Conservation (phyloP, 2,113 vertebrate genomes). For the Hemiprocne comata region DNA sequence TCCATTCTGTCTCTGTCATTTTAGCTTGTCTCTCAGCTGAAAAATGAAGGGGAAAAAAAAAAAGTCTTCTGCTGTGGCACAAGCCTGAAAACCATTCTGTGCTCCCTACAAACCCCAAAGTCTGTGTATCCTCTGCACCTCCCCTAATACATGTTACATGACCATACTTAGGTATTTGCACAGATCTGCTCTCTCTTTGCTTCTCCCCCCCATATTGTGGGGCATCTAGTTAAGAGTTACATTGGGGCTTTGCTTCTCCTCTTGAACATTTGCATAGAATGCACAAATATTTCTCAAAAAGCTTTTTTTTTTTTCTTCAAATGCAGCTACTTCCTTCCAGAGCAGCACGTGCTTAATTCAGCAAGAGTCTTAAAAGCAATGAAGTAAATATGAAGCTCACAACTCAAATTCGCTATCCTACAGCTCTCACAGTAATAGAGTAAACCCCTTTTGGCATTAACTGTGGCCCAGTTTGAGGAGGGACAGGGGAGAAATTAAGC, state of each 20-base stretch:
- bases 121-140: background rate
- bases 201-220: background rate
- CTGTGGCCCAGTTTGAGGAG: background rate
- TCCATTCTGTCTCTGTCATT: constrained; percentile 38
- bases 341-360: background rate
- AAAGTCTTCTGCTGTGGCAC: background rate
- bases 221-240: background rate
- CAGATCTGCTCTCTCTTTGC: background rate
- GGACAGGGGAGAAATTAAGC: background rate
- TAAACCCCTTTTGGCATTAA: constrained; percentile 11
- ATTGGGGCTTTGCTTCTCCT: background rate
- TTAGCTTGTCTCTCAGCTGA: background rate
- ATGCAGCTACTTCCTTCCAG: background rate
- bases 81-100: background rate
- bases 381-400: background rate
- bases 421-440: background rate
- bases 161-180: background rate
- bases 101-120: background rate
- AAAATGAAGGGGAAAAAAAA: background rate
- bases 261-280: background rate
- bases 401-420: background rate
- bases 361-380: background rate
- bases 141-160: background rate
- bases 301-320: background rate
- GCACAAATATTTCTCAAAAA: background rate